These are phyloP conservation scores for Agrochola lychnidis DNA, from an alignment of 2,888 invertebrate genomes.

Conservation along the genomic window DNA sequence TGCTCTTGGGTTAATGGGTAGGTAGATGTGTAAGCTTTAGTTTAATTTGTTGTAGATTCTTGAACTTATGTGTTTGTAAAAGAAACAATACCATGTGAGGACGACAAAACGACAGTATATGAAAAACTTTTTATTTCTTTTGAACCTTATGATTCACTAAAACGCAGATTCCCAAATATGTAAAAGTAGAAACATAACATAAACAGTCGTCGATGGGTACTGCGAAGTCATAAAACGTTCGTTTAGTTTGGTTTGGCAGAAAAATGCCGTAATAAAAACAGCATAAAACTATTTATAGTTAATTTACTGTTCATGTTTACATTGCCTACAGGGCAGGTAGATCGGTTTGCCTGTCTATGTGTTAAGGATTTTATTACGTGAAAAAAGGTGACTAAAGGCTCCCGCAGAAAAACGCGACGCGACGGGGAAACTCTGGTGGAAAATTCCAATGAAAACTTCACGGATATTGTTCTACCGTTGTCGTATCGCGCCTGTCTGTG, in stretches of 20 bases:
- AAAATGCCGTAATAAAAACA: constrained; percentile 44
- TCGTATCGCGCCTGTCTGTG: too few species aligned
- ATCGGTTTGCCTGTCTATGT: not conserved
- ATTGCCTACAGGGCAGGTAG: constrained; percentile 26
- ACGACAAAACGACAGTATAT: too few species aligned
- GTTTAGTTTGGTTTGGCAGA: constrained; percentile 42
- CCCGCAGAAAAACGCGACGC: too few species aligned
- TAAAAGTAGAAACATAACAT: constrained; percentile 24
- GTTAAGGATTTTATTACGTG: constrained; percentile 4
- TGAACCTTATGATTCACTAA: not conserved
- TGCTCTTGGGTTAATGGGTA: too few species aligned
- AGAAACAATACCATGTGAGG: too few species aligned
- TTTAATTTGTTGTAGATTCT: too few species aligned
- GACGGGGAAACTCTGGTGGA: too few species aligned
- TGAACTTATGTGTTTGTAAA: too few species aligned
- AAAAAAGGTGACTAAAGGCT: not conserved
- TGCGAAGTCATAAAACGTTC: constrained; percentile 49
- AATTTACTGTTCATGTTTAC: constrained; percentile 43
- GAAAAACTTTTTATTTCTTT: too few species aligned
- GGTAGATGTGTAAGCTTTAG: too few species aligned
- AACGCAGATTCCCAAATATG: constrained; percentile 31
- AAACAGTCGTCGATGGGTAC: constrained; percentile 21
- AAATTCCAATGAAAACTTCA: too few species aligned
- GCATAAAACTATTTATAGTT: constrained; percentile 48
- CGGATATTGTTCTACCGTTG: too few species aligned